Base-by-base conservation (phyloP, 2,113 vertebrate genomes). In the Hemichromis elongatus region DNA sequence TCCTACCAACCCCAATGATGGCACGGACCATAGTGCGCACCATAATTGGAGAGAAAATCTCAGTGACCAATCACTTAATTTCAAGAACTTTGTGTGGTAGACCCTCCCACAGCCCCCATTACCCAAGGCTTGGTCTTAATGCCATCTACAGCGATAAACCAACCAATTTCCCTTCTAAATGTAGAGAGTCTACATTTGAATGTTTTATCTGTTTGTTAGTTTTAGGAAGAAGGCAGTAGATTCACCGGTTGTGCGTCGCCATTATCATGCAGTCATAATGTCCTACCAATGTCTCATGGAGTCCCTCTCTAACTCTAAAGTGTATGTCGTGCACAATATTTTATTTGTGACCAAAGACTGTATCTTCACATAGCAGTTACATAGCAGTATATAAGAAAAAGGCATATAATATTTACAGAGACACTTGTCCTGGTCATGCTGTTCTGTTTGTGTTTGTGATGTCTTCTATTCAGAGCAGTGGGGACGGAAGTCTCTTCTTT, bases 321-420 rank as follows among this genome's bases (percentile, higher is more conserved):
- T 75, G 45, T 13, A 50, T 75, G 18, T 75, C 19, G 45, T 75
- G 45, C 42, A 52, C 45, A 75, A 9, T 30, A 37, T 88, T 88
- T 83, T 2, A 56, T 84, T 86, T 81, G 47, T 85, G 86, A 93
- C 90, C 92, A 93, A 93, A 93, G 87, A 90, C 86, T 79, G 73
- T 90, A 55, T 68, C 40, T 54, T 19, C 16, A 12, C 53, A 6
- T 85, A 9, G 61, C 77, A 47, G 21, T 45, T 30, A 24, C 57
- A 28, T 52, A n/a, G n/a, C n/a, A n/a, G n/a, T n/a, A 33, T 35
- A 10, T 35, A 75, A 61, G 57, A 77, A 77, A 61, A 21, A 40
- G 1, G 12, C 12, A 54, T 21, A 18, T 75, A 26, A 53, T 18
- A 52, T 42, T 37, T 81, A 55, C 68, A 75, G 68, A 81, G 35